A percentile compares a stretch with the other conserved stretches of the same genome.
phyloP scores from a whole-genome alignment of 2,888 invertebrate species.

The Cheilosia urbana region DNA sequence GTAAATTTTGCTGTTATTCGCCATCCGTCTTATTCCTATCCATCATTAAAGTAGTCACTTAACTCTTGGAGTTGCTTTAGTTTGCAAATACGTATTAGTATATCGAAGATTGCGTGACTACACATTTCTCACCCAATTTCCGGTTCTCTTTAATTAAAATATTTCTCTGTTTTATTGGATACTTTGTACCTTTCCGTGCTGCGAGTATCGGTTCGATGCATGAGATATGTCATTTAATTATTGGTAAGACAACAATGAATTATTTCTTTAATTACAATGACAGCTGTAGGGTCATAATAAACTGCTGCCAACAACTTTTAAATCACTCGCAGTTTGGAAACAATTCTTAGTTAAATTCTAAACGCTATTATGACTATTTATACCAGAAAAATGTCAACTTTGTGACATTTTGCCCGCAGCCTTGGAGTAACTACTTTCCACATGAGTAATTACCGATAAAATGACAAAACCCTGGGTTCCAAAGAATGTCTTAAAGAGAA shows the following conservation, averaged over 20 bases:
- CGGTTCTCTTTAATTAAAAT: conserved; percentile 34
- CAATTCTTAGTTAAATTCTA: background rate
- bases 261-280: conserved; percentile 1
- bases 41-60: conserved; percentile 30
- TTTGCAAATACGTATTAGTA: background rate
- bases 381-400: background rate
- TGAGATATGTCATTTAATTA: background rate
- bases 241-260: background rate
- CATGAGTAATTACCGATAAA: conserved; percentile 35
- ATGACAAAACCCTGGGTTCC: conserved; percentile 36
- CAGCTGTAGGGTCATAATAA: background rate
- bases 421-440: background rate
- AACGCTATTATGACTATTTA: background rate
- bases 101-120: conserved; percentile 11
- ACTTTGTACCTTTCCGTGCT: conserved; percentile 28
- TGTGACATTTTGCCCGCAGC: conserved; percentile 5
- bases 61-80: conserved; percentile 11
- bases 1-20: conserved; percentile 15
- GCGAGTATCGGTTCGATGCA: background rate
- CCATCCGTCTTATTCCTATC: conserved; percentile 13
- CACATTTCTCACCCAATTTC: conserved; percentile 27
- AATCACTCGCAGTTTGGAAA: background rate
- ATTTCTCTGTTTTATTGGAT: conserved; percentile 37
- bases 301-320: conserved; percentile 1
- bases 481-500: conserved; percentile 24